Evolutionary conservation across 2,797 vertebrate species (phyloP).

Genomic region (Aplochiton taeniatus): DNA sequence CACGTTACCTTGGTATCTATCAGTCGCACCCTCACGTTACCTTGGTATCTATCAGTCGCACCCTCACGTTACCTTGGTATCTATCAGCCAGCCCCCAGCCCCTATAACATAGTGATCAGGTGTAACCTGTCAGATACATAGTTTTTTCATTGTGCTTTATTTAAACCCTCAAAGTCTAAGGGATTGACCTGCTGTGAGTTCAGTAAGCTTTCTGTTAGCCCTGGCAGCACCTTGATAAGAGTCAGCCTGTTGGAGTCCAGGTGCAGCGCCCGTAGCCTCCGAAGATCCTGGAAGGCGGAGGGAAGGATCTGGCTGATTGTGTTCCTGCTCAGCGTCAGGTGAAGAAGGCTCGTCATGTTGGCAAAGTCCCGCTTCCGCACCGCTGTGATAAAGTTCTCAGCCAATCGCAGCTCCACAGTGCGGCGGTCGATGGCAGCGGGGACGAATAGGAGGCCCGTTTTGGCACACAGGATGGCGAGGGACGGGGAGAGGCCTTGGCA

Average conservation of each 20-base stretch:
- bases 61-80: background rate
- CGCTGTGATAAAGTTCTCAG: conserved; percentile 88
- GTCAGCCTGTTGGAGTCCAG: conserved; percentile 87
- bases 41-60: no score
- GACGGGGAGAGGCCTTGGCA: conserved; percentile 89
- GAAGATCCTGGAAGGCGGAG: conserved; percentile 85
- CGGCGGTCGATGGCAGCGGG: conserved; percentile 84
- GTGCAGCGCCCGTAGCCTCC: conserved; percentile 84
- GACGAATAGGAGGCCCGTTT: conserved; percentile 87
- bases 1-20: no score
- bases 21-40: no score
- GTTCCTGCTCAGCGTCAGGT: conserved; percentile 86
- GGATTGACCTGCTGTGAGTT: no score
- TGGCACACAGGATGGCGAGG: conserved; percentile 87
- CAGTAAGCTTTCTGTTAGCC: no score
- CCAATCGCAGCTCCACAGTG: conserved; percentile 85
- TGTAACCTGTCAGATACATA: no score
- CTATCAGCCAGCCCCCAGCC: background rate
- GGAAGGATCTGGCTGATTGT: conserved; percentile 90
- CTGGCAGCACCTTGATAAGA: conserved; percentile 63
- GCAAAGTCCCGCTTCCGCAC: conserved; percentile 84
- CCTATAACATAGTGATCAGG: no score
- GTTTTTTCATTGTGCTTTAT: no score
- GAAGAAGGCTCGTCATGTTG: conserved; percentile 88
- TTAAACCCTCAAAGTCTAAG: no score